Evolutionary conservation across 2,888 invertebrate species (phyloP), one percentile per base, ranked within the genome.

Genomic region (Megamerina dolium): DNA sequence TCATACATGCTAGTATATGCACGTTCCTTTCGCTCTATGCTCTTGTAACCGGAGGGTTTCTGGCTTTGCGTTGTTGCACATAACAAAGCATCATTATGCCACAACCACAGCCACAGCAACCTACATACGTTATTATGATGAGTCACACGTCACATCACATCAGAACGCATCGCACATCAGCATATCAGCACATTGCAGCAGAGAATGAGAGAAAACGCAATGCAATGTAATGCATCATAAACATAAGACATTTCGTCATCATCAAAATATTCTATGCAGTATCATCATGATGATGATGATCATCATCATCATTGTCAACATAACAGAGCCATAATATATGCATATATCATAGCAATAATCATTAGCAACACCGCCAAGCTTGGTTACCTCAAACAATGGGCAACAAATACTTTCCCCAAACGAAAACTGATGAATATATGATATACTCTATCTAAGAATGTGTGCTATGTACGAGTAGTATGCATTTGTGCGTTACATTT

Each of bases 81-180:
- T n/a, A n/a, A n/a, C n/a, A n/a, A n/a, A n/a, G n/a, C n/a, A n/a
- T n/a, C n/a, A n/a, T n/a, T n/a, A n/a, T n/a, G n/a, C n/a, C n/a
- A n/a, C n/a, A n/a, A n/a, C n/a, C n/a, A n/a, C n/a, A n/a, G n/a
- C n/a, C n/a, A n/a, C n/a, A n/a, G n/a, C n/a, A n/a, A n/a, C n/a
- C n/a, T n/a, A 10, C 6, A 23, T 23, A 8, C 23, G 10, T 23
- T 23, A 23, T 23, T 57, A 52, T 58, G 63, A 63, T 61, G 61
- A 63, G 62, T 63, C 61, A 63, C 54, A 60, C 53, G 49, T 49
- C 37, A 14, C n/a, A n/a, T n/a, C n/a, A 29, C 40, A 54, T 56
- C 31, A 26, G 30, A 12, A 26, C 13, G 16, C 20, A 32, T 3
- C n/a, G n/a, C 6, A 20, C 39, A 40, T 31, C 42, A 38, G 31